These are phyloP conservation scores for Tympanoctomys barrerae DNA, from an alignment of 2,797 vertebrate species.

Conservation along the genomic window DNA sequence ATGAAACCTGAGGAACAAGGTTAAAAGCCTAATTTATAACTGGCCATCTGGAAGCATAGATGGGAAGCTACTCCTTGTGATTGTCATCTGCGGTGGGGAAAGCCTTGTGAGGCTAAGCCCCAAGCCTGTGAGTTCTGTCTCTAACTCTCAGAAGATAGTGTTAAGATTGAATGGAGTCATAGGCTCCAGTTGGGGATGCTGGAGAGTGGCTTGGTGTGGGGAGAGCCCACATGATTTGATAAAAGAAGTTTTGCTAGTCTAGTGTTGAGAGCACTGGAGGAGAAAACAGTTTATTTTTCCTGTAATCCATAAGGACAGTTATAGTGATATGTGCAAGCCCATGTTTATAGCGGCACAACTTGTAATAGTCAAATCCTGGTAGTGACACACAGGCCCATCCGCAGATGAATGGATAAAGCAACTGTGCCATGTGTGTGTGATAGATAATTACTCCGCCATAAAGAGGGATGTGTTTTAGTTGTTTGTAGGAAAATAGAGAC, in stretches of 20 bases:
- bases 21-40: not conserved
- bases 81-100: not conserved
- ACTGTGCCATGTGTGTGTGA: no score
- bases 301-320: not conserved
- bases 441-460: no score
- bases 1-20: not conserved
- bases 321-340: not conserved
- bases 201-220: not conserved
- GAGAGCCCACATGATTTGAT: not conserved
- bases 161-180: not conserved
- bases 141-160: not conserved
- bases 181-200: not conserved
- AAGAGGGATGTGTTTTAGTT: not conserved
- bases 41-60: not conserved
- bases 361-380: no score
- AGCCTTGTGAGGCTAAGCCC: not conserved
- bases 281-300: not conserved
- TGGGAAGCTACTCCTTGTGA: not conserved
- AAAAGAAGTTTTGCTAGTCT: not conserved
- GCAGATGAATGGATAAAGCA: no score
- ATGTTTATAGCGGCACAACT: not conserved
- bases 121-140: not conserved
- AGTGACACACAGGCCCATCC: no score
- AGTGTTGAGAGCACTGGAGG: not conserved
- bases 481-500: not conserved